These are phyloP conservation scores for Drosophila histrio DNA, from an alignment of 2,888 invertebrate species.

Conservation along the genomic window DNA sequence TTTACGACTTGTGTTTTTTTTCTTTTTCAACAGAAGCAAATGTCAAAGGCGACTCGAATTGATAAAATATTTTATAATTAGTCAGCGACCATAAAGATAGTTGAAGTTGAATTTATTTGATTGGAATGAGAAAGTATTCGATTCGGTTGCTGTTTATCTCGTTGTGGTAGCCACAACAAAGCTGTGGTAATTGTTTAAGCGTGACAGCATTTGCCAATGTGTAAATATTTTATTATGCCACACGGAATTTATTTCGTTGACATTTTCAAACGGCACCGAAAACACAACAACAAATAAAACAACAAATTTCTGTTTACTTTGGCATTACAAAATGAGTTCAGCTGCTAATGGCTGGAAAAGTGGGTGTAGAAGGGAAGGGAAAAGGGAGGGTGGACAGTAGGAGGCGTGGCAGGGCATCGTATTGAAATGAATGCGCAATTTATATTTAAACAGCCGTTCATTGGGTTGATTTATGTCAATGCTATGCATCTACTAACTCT, in stretches of 20 bases:
- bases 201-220: constrained; percentile 53
- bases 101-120: constrained; percentile 2
- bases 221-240: constrained; percentile 64
- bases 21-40: not conserved
- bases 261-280: constrained; percentile 47
- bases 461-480: constrained; percentile 65
- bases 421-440: constrained; percentile 65
- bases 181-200: constrained; percentile 55
- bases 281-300: constrained; percentile 28
- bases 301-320: constrained; percentile 53
- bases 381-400: too few relatives aligned
- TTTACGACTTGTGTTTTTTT: not conserved
- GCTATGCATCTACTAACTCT: constrained; percentile 22
- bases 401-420: constrained; percentile 14
- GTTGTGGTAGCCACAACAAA: constrained; percentile 45
- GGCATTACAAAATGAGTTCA: constrained; percentile 69
- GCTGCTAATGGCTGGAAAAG: constrained; percentile 50
- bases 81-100: not conserved
- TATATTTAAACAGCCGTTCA: constrained; percentile 69
- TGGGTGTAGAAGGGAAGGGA: constrained; percentile 4
- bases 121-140: constrained; percentile 3
- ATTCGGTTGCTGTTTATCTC: constrained; percentile 35
- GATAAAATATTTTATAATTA: constrained; percentile 14
- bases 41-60: not conserved
- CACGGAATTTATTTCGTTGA: constrained; percentile 62